Conservation (phyloP, 2,888 invertebrate genomes). For the Torymus auratus region DNA sequence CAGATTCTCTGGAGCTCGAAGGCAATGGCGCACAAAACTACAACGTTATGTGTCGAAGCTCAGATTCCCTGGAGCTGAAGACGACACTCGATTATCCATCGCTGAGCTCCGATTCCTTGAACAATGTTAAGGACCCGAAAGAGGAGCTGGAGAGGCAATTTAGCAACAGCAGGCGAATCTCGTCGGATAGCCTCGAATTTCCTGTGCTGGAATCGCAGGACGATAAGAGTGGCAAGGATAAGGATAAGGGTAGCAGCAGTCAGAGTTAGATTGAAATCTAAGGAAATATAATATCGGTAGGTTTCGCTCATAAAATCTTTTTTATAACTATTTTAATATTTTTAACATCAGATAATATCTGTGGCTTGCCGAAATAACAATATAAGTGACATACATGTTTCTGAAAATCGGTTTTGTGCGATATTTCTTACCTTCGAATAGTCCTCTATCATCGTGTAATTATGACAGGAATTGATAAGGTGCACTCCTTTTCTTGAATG, state of each 20-base stretch:
- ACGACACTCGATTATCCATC: slow-evolving; percentile 76
- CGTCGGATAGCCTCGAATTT: slow-evolving; percentile 74
- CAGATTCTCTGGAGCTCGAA: slow-evolving; percentile 83
- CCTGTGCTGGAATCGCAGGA: slow-evolving; percentile 68
- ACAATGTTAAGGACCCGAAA: slow-evolving; percentile 70
- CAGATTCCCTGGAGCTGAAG: slow-evolving; percentile 83
- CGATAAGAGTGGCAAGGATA: slow-evolving; percentile 49
- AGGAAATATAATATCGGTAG: slow-evolving; percentile 54
- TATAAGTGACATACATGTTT: too few species aligned
- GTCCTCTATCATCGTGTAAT: too few species aligned
- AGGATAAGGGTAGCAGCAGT: slow-evolving; percentile 65
- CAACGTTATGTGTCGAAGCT: slow-evolving; percentile 80
- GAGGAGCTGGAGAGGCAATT: slow-evolving; percentile 65
- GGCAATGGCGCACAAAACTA: slow-evolving; percentile 74
- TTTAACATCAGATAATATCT: too few species aligned
- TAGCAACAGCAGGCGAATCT: slow-evolving; percentile 70
- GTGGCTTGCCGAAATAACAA: too few species aligned
- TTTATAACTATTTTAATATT: too few species aligned
- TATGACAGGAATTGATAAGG: too few species aligned
- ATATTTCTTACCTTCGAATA: too few species aligned
- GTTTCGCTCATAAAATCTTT: slow-evolving; percentile 4
- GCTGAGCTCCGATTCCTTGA: slow-evolving; percentile 74
- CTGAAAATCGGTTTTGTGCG: too few species aligned
- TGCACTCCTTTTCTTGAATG: too few species aligned
- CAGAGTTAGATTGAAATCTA: slow-evolving; percentile 63